These are phyloP conservation scores for Lycodopsis pacificus DNA, from an alignment of 2,797 vertebrate genomes.

Conservation along the genomic window DNA sequence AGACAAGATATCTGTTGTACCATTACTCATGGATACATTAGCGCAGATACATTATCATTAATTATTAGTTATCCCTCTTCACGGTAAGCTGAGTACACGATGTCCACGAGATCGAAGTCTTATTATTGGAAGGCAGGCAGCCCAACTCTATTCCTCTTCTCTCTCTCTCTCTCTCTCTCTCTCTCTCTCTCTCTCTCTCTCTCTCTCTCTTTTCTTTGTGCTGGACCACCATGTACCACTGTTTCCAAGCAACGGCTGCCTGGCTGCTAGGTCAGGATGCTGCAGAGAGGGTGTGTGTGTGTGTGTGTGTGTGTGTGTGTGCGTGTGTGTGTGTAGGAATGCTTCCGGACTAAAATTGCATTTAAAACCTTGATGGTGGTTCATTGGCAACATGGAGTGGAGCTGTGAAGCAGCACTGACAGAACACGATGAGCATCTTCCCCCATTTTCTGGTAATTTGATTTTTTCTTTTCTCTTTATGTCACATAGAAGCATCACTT, in stretches of 20 bases:
- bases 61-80: conserved; percentile 58
- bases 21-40: conserved; percentile 47
- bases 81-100: conserved; percentile 65
- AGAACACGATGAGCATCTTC: not conserved
- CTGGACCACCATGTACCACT: conserved; percentile 69
- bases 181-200: conserved; percentile 29
- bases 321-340: conserved; percentile 40
- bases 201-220: conserved; percentile 22
- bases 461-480: no score
- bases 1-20: conserved; percentile 16
- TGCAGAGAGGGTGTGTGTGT: conserved; percentile 55
- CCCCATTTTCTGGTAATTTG: no score
- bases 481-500: no score
- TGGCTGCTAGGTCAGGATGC: conserved; percentile 77
- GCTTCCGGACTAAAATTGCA: conserved; percentile 23
- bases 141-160: conserved; percentile 49
- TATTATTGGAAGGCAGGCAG: conserved; percentile 63
- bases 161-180: conserved; percentile 30
- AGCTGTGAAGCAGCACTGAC: conserved; percentile 17
- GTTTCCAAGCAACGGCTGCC: conserved; percentile 82
- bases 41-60: conserved; percentile 57
- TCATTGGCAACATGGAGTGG: not conserved
- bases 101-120: conserved; percentile 67
- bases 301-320: conserved; percentile 35
- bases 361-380: conserved; percentile 10